phyloP scores from a whole-genome alignment of 1,140 invertebrate genomes.

The Leptoteleia sp. region DNA sequence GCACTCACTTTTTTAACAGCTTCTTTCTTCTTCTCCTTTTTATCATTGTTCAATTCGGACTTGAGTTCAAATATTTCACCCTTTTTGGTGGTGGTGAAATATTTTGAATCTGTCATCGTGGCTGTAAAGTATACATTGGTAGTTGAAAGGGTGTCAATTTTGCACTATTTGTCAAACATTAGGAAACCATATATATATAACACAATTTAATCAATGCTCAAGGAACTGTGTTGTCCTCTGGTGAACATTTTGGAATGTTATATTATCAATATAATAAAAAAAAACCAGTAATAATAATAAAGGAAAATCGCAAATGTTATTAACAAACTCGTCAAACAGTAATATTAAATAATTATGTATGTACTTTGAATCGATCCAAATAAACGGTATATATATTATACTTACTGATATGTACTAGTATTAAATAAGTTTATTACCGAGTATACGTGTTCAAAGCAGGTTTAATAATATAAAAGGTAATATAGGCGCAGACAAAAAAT shows the following conservation, averaged over 20 bases:
- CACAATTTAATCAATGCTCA: slow-evolving; percentile 45
- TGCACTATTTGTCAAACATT: slow-evolving; percentile 5
- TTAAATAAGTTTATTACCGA: slow-evolving; percentile 3
- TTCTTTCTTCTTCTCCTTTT: slow-evolving; percentile 99
- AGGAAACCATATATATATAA: slow-evolving; percentile 49
- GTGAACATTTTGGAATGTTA: background rate
- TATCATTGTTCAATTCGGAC: slow-evolving; percentile 99
- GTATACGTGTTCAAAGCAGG: background rate
- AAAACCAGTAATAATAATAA: too few relatives aligned
- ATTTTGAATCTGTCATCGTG: slow-evolving; percentile 99
- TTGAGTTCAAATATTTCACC: slow-evolving; percentile 99
- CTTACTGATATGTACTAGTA: slow-evolving; percentile 11
- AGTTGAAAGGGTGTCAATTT: slow-evolving; percentile 17
- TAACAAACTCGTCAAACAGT: background rate
- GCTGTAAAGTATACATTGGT: slow-evolving; percentile 55
- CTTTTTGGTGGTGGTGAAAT: slow-evolving; percentile 99
- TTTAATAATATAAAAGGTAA: background rate
- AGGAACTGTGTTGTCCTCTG: background rate
- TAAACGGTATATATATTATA: background rate
- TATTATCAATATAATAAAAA: background rate
- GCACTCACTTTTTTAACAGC: slow-evolving; percentile 96
- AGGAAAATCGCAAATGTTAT: background rate
- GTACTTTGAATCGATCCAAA: background rate
- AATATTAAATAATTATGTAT: background rate
- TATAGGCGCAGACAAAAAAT: background rate